These are phyloP conservation scores for Erithacus rubecula DNA, from an alignment of 2,797 vertebrate genomes.

Conservation along the genomic window DNA sequence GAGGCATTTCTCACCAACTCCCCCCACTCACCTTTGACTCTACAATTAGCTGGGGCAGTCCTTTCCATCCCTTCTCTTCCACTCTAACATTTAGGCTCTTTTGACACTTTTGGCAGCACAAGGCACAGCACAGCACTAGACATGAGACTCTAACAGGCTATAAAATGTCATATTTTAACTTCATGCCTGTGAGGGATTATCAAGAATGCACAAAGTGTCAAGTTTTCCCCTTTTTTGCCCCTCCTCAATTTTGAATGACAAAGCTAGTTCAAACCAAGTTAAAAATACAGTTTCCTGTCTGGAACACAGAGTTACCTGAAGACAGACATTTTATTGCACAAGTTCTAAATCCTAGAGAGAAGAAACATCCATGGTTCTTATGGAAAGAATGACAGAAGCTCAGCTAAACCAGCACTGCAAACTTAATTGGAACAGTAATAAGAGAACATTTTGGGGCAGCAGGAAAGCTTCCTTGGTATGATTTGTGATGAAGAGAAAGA, in stretches of 20 bases:
- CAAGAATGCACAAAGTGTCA: neutral
- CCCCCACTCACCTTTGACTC: neutral
- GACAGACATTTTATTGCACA: neutral
- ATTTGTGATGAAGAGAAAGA: neutral
- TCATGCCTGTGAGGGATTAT: neutral
- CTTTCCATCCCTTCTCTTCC: neutral
- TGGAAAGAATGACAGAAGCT: neutral
- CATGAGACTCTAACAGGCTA: neutral
- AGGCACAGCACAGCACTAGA: neutral
- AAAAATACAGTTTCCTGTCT: neutral
- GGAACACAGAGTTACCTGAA: neutral
- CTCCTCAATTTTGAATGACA: neutral
- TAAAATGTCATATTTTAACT: neutral
- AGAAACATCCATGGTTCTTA: neutral
- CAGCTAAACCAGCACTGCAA: neutral
- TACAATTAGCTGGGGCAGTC: neutral
- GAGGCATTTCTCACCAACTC: neutral
- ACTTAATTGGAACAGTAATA: neutral
- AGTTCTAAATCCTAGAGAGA: neutral
- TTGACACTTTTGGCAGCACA: neutral
- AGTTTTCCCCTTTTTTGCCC: neutral
- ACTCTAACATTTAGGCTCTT: neutral
- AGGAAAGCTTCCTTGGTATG: neutral
- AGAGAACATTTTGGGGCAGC: neutral
- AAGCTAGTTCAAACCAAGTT: neutral